Conservation (phyloP, 1,140 invertebrate species). For the Sitobion miscanthi region DNA sequence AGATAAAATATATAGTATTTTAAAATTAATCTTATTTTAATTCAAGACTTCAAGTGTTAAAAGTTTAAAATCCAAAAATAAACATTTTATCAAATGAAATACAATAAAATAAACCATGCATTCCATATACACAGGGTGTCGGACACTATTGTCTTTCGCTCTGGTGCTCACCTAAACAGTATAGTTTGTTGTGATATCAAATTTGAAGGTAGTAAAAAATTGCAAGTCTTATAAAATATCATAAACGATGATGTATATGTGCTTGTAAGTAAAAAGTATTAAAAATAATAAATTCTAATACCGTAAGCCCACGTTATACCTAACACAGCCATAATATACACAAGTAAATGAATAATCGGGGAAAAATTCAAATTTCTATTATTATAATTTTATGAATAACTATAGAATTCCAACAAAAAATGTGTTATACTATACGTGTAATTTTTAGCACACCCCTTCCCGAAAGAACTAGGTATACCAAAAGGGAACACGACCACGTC, state of each 20-base stretch:
- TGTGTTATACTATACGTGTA: neutral
- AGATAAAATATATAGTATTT: neutral
- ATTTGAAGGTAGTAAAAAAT: neutral
- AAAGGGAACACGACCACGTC: too few species aligned
- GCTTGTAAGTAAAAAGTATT: neutral
- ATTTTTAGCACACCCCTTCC: too few species aligned
- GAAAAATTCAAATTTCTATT: neutral
- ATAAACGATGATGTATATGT: neutral
- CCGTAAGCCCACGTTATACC: neutral
- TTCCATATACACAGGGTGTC: neutral
- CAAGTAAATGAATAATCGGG: neutral
- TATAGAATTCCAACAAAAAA: neutral
- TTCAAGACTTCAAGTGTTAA: neutral
- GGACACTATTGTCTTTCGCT: neutral
- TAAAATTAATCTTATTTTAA: neutral
- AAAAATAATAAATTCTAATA: neutral
- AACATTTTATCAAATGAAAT: neutral
- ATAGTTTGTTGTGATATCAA: neutral
- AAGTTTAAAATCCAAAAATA: neutral
- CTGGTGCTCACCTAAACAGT: neutral
- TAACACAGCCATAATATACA: neutral
- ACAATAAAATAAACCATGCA: neutral
- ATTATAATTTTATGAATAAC: neutral
- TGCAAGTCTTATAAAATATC: neutral
- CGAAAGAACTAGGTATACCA: too few species aligned